Evolutionary conservation across 2,888 invertebrate genomes (phyloP), one percentile per base, ranked within the genome.

Genomic region (Ectemnius cavifrons): DNA sequence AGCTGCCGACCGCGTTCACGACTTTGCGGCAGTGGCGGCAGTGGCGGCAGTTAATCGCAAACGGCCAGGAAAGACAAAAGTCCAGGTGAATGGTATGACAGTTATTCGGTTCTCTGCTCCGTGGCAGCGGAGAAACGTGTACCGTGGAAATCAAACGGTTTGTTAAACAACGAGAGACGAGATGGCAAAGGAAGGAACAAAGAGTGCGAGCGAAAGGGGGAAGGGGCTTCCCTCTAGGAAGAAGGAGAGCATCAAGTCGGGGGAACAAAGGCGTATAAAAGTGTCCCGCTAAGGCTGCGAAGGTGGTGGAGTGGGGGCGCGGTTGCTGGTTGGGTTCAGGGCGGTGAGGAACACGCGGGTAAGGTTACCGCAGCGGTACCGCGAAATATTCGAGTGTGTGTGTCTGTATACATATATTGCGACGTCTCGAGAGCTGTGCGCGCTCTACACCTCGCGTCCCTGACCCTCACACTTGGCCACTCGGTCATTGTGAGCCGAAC

Each of bases 391-490:
- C 37, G 6, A 8, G 6, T 4, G 37, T 11, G 11, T 11, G 37
- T 11, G 28, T 8, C 2, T 37, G 49, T 16, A 2, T 4, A 16
- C 16, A 4, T 52, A 20, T 27, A 23, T n/a, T 47, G 58, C 63
- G 56, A 52, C 58, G 77, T 78, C 78, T 77, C 58, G 63, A 72
- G 81, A 63, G 75, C 65, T 69, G 66, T 71, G 52, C 52, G 52
- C 62, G 57, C 65, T 58, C 61, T 58, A 49, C 75, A 70, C 68
- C 71, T 67, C 67, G 69, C 76, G 78, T 71, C 83, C 83, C 78
- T 83, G 83, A 82, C 76, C 81, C 83, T 83, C 79, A 66, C 77
- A 83, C 83, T 83, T 83, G 81, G 83, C 83, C 83, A 83, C 83
- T 83, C 83, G 83, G 83, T 83, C 81, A 83, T 83, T 82, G 79